Evolutionary conservation across 1,140 invertebrate genomes (phyloP).

Genomic region (Drosophila ohnishii): DNA sequence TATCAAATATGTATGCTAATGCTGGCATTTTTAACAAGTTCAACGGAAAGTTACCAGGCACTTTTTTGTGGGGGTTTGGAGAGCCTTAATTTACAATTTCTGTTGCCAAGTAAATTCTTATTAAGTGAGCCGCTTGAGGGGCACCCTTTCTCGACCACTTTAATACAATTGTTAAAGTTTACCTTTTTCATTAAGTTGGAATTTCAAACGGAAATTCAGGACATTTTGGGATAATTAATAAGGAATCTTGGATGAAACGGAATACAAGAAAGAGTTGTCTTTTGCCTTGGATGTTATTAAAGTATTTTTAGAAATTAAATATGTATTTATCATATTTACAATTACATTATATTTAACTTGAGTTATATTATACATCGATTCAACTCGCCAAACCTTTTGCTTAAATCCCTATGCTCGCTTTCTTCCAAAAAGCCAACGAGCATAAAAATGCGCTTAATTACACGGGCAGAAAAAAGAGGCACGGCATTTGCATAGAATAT

Average conservation of each 20-base stretch:
- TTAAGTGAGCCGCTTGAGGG: background rate
- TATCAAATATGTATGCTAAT: slow-evolving; percentile 37
- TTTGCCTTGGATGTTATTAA: background rate
- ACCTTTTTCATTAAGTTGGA: background rate
- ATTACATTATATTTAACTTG: background rate
- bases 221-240: background rate
- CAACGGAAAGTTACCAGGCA: slow-evolving; percentile 15
- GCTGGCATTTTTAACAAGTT: slow-evolving; percentile 21
- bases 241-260: background rate
- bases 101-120: slow-evolving; percentile 10
- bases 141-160: background rate
- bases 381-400: background rate
- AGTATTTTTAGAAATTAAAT: background rate
- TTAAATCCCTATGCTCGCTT: no score
- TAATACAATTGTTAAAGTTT: background rate
- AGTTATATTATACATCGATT: background rate
- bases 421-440: background rate
- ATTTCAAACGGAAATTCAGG: background rate
- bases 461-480: slow-evolving; percentile 16
- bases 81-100: background rate
- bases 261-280: background rate
- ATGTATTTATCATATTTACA: background rate
- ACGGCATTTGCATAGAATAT: slow-evolving; percentile 8
- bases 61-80: background rate
- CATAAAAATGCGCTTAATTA: slow-evolving; percentile 42